Conservation (phyloP, 2,797 vertebrate species). For the Meriones psammophilus region DNA sequence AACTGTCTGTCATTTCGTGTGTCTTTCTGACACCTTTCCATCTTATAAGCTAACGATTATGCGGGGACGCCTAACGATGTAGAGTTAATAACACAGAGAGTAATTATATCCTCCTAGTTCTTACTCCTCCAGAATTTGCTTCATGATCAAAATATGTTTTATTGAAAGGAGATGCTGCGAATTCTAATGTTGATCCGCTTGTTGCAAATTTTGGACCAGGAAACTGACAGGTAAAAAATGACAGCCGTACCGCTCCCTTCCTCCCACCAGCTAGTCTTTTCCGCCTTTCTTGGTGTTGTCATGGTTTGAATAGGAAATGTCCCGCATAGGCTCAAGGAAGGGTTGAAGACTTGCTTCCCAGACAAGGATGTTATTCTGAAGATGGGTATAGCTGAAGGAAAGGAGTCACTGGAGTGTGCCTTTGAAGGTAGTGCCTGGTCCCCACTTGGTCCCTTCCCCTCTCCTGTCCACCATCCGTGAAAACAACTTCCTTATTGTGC, state of each 20-base stretch:
- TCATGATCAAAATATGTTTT: slow-evolving; percentile 47
- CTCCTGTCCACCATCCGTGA: no score
- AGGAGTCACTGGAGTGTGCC: background rate
- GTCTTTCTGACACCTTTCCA: slow-evolving; percentile 43
- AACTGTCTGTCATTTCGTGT: background rate
- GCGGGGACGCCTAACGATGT: background rate
- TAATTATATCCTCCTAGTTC: slow-evolving; percentile 39
- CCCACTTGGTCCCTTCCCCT: background rate
- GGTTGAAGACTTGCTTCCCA: background rate
- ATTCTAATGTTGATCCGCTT: background rate
- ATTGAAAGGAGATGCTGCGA: slow-evolving; percentile 20
- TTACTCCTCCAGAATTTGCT: slow-evolving; percentile 41
- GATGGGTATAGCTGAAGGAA: background rate
- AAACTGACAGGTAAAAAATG: background rate
- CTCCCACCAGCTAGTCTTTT: background rate
- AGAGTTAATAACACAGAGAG: slow-evolving; percentile 51
- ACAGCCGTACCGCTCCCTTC: background rate
- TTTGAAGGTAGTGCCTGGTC: background rate
- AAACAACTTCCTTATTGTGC: background rate
- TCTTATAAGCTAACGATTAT: slow-evolving; percentile 38
- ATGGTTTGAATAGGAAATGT: background rate
- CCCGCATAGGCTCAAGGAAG: background rate
- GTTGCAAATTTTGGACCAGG: background rate
- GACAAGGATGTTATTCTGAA: background rate
- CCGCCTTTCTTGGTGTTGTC: background rate